phyloP scores from a whole-genome alignment of 1,140 invertebrate species.

The Diachasmimorpha longicaudata region DNA sequence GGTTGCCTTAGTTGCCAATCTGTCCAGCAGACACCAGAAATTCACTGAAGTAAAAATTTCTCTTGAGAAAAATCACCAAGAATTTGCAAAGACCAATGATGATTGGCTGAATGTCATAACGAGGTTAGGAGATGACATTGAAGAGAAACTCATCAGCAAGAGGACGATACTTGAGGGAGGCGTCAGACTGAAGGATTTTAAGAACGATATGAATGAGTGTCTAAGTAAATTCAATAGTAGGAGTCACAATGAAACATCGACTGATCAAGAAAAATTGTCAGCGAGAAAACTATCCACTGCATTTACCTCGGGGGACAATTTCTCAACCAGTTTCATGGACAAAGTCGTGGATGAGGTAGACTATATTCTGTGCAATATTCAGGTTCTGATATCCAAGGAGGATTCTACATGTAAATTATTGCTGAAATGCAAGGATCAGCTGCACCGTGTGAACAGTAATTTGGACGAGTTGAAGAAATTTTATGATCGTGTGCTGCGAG shows the following conservation, averaged over 20 bases:
- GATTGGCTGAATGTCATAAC: constrained; percentile 42
- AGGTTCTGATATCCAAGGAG: constrained; percentile 25
- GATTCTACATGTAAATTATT: constrained; percentile 34
- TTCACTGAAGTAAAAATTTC: constrained; percentile 18
- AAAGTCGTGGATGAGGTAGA: constrained; percentile 52
- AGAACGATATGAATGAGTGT: constrained; percentile 53
- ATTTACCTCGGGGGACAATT: constrained; percentile 31
- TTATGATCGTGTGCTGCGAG: constrained; percentile 43
- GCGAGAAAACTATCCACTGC: not conserved
- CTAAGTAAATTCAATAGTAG: constrained; percentile 34
- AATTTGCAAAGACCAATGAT: constrained; percentile 42
- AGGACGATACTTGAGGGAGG: constrained; percentile 46
- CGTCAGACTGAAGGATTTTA: constrained; percentile 51
- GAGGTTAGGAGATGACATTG: constrained; percentile 49
- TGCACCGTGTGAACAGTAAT: constrained; percentile 42
- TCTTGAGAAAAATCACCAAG: constrained; percentile 39
- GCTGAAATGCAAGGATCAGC: constrained; percentile 43
- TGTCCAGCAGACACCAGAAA: constrained; percentile 44
- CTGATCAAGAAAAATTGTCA: no score
- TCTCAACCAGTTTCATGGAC: constrained; percentile 42
- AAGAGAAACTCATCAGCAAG: constrained; percentile 44
- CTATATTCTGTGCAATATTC: constrained; percentile 45
- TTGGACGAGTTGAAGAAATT: constrained; percentile 49
- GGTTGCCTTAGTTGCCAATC: constrained; percentile 42
- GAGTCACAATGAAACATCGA: no score